Evolutionary conservation across 1,140 invertebrate genomes (phyloP), one percentile per base, ranked within the genome.

Genomic region (Euglossa dilemma): DNA sequence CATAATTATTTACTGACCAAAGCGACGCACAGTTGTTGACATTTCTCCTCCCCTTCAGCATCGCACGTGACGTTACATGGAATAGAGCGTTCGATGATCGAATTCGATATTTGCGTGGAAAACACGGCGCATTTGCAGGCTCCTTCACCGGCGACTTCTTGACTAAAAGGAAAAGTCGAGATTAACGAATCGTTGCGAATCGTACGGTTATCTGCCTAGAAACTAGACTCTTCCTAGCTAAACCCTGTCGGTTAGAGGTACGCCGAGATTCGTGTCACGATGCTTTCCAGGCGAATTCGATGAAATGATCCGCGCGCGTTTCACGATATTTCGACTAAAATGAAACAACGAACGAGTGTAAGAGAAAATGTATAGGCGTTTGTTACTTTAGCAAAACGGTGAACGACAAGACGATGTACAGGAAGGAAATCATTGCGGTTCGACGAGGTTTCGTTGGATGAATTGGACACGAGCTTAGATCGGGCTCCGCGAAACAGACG

Each of bases 21-120:
- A 20, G 84, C 85, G 11, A 84, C 61, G 73, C 90, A 91, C 63
- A 91, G 77, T 56, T 77, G 79, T 73, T 77, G 61, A 80, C 90
- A 91, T 16, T 79, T 83, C 18, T 86, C 73, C 12, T 71, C 61
- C 36, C 89, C 89, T 57, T 89, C 83, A 59, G 72, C 45, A 72
- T 87, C 56, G 69, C 88, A 90, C 16, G 57, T 84, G 25, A 89
- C 80, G 52, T 90, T 90, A 54, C 78, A 86, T 23, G 72, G 85
- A 57, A 91, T 71, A 28, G 50, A 64, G 16, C 90, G 83, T 70
- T 90, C 84, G 20, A 91, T 83, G 81, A 91, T 87, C n/a, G 89
- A 76, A 76, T 89, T 70, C 18, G 75, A 57, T 54, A 54, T 74
- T 75, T 76, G 74, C 61, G 36, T 79, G 43, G 71, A 11, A 70